phyloP scores from a whole-genome alignment of 2,113 vertebrate genomes.

The Lethenteron reissneri region DNA sequence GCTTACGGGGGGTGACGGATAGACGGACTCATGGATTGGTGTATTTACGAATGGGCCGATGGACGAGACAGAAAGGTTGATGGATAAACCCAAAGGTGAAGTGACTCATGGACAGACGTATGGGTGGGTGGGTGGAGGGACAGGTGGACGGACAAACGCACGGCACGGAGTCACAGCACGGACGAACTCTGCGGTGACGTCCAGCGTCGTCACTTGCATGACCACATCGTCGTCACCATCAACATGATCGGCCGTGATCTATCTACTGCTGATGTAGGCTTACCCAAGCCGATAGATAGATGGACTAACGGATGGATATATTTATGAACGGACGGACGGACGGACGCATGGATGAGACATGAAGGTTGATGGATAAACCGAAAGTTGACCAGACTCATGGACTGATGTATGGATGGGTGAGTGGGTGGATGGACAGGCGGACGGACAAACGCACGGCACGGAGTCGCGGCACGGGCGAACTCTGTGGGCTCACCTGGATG shows the following conservation, averaged over 20 bases:
- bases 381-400: background rate
- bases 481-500: conserved; percentile 43
- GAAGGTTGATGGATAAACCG: background rate
- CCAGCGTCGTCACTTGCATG: conserved; percentile 36
- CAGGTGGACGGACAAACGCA: too few relatives aligned
- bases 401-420: background rate
- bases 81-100: background rate
- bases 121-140: background rate
- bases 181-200: conserved; percentile 16
- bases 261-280: background rate
- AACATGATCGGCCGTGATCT: background rate
- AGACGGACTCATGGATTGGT: background rate
- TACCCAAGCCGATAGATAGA: background rate
- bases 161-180: background rate
- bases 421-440: too few relatives aligned
- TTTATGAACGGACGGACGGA: background rate
- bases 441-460: too few relatives aligned
- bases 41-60: background rate
- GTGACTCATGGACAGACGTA: background rate
- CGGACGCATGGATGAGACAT: too few relatives aligned
- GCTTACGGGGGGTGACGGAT: background rate
- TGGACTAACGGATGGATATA: background rate
- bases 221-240: background rate
- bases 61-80: too few relatives aligned
- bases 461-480: background rate